Conservation (phyloP, 2,888 invertebrate genomes). For the Druceiella hillmani region DNA sequence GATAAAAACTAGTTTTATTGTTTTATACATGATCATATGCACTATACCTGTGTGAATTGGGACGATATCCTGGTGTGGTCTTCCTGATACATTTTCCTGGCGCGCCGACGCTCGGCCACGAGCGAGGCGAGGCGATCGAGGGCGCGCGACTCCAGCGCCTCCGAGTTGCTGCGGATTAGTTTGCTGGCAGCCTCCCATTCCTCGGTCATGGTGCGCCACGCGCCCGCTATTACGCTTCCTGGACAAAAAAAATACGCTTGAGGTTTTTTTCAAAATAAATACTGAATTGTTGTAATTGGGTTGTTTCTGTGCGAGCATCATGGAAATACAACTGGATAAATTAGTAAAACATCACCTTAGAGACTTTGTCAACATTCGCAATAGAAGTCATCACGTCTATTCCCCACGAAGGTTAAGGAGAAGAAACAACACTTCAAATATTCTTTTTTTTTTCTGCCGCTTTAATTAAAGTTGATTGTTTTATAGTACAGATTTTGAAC, state of each 20-base stretch:
- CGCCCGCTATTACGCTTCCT: constrained; percentile 62
- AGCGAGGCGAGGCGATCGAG: constrained; percentile 75
- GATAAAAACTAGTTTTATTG: neutral
- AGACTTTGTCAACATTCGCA: too few species aligned
- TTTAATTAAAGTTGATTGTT: too few species aligned
- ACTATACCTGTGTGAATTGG: constrained; percentile 72
- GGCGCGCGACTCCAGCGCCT: constrained; percentile 76
- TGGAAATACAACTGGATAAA: neutral
- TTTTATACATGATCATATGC: neutral
- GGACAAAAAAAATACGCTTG: constrained; percentile 18
- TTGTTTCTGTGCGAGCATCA: neutral
- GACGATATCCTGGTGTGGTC: constrained; percentile 80
- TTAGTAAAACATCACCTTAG: too few species aligned
- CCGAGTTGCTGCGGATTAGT: constrained; percentile 78
- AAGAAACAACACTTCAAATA: too few species aligned
- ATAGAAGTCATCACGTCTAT: too few species aligned
- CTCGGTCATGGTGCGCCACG: constrained; percentile 84
- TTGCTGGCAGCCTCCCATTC: constrained; percentile 84
- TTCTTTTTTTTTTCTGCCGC: too few species aligned
- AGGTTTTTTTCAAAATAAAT: constrained; percentile 9
- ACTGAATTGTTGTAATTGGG: too few species aligned
- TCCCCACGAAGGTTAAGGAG: too few species aligned
- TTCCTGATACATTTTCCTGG: constrained; percentile 83
- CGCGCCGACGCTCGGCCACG: constrained; percentile 81
- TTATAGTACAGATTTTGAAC: too few species aligned